phyloP scores from a whole-genome alignment of 2,113 vertebrate species.

The Bombycilla garrulus region DNA sequence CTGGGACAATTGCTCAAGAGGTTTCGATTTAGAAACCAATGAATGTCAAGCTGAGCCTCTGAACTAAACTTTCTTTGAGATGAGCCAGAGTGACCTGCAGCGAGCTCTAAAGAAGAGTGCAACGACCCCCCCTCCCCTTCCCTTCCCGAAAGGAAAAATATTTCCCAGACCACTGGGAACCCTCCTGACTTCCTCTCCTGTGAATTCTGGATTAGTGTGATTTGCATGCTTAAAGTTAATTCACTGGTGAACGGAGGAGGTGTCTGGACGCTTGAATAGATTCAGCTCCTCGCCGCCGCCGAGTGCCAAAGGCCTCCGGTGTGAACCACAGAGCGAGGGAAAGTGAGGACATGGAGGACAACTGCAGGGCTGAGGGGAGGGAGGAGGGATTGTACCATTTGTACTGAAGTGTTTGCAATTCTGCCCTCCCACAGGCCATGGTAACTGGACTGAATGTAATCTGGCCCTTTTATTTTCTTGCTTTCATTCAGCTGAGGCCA shows the following conservation, averaged over 20 bases:
- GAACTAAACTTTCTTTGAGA: constrained; percentile 55
- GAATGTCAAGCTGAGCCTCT: constrained; percentile 31
- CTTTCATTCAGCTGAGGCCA: constrained; percentile 39
- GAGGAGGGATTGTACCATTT: constrained; percentile 44
- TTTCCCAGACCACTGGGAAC: constrained; percentile 13
- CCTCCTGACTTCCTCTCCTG: constrained; percentile 43
- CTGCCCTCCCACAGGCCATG: constrained; percentile 43
- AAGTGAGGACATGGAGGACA: constrained; percentile 53
- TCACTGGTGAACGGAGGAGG: constrained; percentile 31
- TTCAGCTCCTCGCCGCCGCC: not conserved
- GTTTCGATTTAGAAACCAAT: constrained; percentile 49
- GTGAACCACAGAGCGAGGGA: not conserved
- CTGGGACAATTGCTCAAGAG: constrained; percentile 16
- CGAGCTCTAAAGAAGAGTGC: constrained; percentile 37
- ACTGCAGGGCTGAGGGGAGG: constrained; percentile 27
- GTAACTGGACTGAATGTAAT: constrained; percentile 54
- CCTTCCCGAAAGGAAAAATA: not conserved
- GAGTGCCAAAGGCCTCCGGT: constrained; percentile 38
- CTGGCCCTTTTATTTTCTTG: constrained; percentile 49
- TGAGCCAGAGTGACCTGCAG: constrained; percentile 43
- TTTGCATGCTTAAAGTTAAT: constrained; percentile 56
- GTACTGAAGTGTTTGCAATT: constrained; percentile 42
- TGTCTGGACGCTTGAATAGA: constrained; percentile 47
- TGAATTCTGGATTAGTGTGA: constrained; percentile 53
- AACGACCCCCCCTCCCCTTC: not conserved